Evolutionary conservation across 2,797 vertebrate species (phyloP).

Genomic region (Thunnus albacares): DNA sequence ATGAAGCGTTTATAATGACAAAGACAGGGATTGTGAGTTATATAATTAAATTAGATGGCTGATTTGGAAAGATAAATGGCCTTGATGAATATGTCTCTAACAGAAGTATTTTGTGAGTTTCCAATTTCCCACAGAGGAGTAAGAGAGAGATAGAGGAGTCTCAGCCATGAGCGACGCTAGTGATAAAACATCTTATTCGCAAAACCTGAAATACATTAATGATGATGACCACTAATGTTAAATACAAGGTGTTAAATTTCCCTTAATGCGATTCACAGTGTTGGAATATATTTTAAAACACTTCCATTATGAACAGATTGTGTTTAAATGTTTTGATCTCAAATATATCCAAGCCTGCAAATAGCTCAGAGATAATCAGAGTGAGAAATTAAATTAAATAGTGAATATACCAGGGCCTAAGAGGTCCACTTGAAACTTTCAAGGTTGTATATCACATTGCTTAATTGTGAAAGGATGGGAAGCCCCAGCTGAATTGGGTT

Average conservation of each 20-base stretch:
- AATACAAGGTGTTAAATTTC: conserved; percentile 50
- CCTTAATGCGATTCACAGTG: conserved; percentile 39
- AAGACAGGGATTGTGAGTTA: conserved; percentile 63
- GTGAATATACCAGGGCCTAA: conserved; percentile 28
- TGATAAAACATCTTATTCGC: conserved; percentile 51
- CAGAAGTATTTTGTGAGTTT: conserved; percentile 47
- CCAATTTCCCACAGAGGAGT: conserved; percentile 29
- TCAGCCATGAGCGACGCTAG: neutral
- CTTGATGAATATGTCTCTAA: conserved; percentile 38
- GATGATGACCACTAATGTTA: conserved; percentile 47
- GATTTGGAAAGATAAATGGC: conserved; percentile 69
- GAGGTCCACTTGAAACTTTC: conserved; percentile 19
- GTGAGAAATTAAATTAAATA: conserved; percentile 48
- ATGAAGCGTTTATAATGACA: conserved; percentile 64
- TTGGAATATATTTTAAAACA: neutral
- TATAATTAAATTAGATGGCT: conserved; percentile 70
- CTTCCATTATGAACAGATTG: conserved; percentile 41
- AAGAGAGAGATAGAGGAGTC: conserved; percentile 20
- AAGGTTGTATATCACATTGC: conserved; percentile 59
- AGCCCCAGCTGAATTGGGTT: conserved; percentile 77
- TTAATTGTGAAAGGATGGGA: conserved; percentile 68
- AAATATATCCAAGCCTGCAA: conserved; percentile 16
- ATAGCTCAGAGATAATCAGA: conserved; percentile 44
- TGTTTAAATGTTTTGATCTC: conserved; percentile 44
- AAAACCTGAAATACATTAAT: conserved; percentile 34